Evolutionary conservation across 2,797 vertebrate genomes (phyloP), one percentile per base, ranked within the genome.

Genomic region (Sciurus carolinensis): DNA sequence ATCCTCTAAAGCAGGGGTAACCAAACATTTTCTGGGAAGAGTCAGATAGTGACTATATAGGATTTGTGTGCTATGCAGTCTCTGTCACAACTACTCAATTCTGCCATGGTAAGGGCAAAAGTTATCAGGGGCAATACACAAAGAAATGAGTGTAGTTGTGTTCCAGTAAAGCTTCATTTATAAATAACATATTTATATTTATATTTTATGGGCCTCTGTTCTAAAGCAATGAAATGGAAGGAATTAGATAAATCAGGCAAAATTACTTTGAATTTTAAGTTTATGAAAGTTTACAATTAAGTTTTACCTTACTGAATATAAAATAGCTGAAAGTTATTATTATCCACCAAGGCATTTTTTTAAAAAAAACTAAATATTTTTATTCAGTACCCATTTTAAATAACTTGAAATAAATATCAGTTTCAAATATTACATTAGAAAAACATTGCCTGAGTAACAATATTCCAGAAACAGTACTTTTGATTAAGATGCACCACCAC

Each of bases 221-320:
- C 26, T 90, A 93, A 90, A 81, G 9, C n/a, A 84, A 75, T 7
- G 11, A 90, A 87, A 84, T 85, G 54, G 64, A 47, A 96, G 24
- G 62, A 76, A 44, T 93, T 90, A 93, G 62, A 33, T 84, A 90
- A 90, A 90, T 76, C 69, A n/a, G 36, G 64, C 28, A 79, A 92
- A 71, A 39, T 57, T 39, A 39, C 75, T 88, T 95, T 76, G 30
- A 87, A 77, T 17, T 84, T 42, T 69, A 87, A 95, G 20, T 87
- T 84, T 87, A 86, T 95, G 76, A 95, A 94, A 39, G 3, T 71
- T 93, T 83, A 50, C 67, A 90, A 94, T 66, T 94, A 92, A 90
- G 14, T 86, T 93, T 7, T 0, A 52, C 30, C 94, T n/a, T 72
- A 67, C 22, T 89, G 86, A n/a, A 76, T 84, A 73, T 36, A 73